Conservation (phyloP, 2,113 vertebrate genomes). For the Seriola aureovittata region DNA sequence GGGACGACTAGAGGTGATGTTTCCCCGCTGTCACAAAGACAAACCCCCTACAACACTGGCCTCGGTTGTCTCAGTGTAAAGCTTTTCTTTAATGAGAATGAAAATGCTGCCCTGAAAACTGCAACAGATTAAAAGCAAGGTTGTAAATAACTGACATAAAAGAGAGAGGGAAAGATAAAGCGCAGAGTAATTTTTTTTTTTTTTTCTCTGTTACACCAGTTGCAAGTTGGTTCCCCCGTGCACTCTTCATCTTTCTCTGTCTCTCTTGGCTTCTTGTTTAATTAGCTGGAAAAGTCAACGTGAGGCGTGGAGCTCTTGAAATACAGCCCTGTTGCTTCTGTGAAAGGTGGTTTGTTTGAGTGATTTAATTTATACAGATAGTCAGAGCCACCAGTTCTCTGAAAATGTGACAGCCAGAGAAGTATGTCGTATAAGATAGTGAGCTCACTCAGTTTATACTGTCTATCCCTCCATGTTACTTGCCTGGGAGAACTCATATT, state of each 20-base stretch:
- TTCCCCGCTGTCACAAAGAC: slow-evolving; percentile 17
- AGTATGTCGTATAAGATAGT: slow-evolving; percentile 4
- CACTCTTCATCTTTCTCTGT: slow-evolving; percentile 50
- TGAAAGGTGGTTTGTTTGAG: slow-evolving; percentile 28
- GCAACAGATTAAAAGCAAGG: slow-evolving; percentile 31
- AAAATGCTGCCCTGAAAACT: slow-evolving; percentile 26
- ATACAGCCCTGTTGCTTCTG: slow-evolving; percentile 27
- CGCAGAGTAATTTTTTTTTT: slow-evolving; percentile 12
- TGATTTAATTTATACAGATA: slow-evolving; percentile 40
- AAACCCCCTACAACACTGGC: slow-evolving; percentile 23
- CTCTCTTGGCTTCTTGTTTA: slow-evolving; percentile 55
- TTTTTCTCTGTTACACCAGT: slow-evolving; percentile 29
- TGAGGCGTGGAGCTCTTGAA: slow-evolving; percentile 40
- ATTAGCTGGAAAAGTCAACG: slow-evolving; percentile 66
- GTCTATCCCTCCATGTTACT: not conserved
- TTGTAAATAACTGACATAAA: slow-evolving; percentile 33
- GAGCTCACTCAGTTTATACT: not conserved
- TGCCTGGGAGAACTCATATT: not conserved
- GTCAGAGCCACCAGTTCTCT: slow-evolving; percentile 13
- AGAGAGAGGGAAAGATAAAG: too few species aligned
- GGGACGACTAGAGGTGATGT: slow-evolving; percentile 16
- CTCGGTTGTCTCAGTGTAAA: slow-evolving; percentile 12
- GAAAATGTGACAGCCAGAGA: not conserved
- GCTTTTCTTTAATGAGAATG: slow-evolving; percentile 48
- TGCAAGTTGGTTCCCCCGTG: slow-evolving; percentile 35